Evolutionary conservation across 2,888 invertebrate species (phyloP).

Genomic region (Heliconius aoede): DNA sequence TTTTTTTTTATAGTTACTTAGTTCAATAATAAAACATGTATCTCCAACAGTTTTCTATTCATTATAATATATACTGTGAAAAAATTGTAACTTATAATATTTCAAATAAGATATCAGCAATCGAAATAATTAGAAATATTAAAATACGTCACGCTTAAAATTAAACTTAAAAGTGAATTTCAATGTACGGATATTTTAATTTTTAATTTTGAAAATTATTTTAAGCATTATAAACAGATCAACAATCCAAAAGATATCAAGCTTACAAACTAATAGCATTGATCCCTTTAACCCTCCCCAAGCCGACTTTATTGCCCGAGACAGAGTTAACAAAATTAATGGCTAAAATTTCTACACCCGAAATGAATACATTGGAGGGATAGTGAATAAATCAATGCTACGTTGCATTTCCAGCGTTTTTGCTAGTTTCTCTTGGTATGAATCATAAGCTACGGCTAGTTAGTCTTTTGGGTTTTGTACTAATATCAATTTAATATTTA

Average conservation of each 20-base stretch:
- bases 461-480: background rate
- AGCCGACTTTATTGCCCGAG: conserved; percentile 74
- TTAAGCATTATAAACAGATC: conserved; percentile 56
- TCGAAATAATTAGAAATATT: too few species aligned
- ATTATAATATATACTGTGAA: too few species aligned
- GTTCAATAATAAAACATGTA: too few species aligned
- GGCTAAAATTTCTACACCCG: conserved; percentile 83
- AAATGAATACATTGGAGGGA: conserved; percentile 82
- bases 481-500: too few species aligned
- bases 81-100: too few species aligned
- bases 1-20: too few species aligned
- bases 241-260: conserved; percentile 36
- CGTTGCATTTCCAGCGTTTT: conserved; percentile 75
- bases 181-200: background rate
- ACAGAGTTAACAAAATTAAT: conserved; percentile 83
- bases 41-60: too few species aligned
- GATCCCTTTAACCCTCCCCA: conserved; percentile 68
- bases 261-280: conserved; percentile 64
- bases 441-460: conserved; percentile 44
- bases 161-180: background rate
- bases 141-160: too few species aligned
- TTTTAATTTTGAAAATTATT: too few species aligned
- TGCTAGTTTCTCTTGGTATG: conserved; percentile 46
- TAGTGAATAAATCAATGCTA: conserved; percentile 79
- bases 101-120: too few species aligned